phyloP scores from a whole-genome alignment of 2,113 vertebrate species.

The Cheirogaleus medius region DNA sequence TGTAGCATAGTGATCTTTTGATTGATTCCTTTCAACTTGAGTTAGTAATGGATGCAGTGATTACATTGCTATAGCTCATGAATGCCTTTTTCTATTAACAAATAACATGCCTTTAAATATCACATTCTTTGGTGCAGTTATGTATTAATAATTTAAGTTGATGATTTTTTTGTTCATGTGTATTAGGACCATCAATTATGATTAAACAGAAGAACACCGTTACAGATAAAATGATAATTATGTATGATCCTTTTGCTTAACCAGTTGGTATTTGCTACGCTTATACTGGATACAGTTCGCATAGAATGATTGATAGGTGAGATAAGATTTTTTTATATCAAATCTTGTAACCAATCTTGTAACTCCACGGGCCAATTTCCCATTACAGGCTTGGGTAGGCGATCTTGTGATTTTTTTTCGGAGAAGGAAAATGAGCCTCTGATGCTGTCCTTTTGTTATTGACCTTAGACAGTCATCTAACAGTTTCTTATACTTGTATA shows the following conservation, averaged over 20 bases:
- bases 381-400: not conserved
- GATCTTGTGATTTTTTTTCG: not conserved
- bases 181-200: not conserved
- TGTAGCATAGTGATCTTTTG: not conserved
- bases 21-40: not conserved
- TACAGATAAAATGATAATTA: slow-evolving; percentile 40
- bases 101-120: not conserved
- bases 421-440: not conserved
- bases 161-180: not conserved
- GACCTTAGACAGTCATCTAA: not conserved
- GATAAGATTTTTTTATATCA: not conserved
- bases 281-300: not conserved
- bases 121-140: not conserved
- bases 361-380: not conserved
- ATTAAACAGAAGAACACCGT: not conserved
- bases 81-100: slow-evolving; percentile 27
- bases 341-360: not conserved
- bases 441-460: not conserved
- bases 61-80: not conserved
- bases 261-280: not conserved
- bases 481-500: not conserved
- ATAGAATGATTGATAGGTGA: not conserved
- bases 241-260: not conserved
- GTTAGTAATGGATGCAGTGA: not conserved
- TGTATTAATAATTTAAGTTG: not conserved